Evolutionary conservation across 2,113 vertebrate genomes (phyloP), one percentile per base, ranked within the genome.

Genomic region (Collichthys lucidus): DNA sequence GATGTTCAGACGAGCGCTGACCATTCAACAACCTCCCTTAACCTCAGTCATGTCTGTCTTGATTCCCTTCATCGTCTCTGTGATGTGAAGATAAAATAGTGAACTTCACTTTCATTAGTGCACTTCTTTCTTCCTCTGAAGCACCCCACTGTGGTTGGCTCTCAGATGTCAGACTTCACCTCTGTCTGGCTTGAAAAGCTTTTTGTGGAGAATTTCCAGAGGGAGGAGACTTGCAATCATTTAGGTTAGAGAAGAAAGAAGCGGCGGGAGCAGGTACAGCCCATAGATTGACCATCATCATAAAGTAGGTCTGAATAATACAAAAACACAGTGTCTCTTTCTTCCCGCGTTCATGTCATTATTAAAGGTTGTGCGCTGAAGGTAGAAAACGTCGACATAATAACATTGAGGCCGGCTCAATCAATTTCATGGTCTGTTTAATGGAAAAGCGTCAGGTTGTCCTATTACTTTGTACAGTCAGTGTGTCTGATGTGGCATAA

Each of bases 391-490:
- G 79, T 52, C 6, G 62, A 60, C 49, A 72, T 76, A 79, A 88
- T 82, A 85, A 78, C 44, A 66, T 3, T 15, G 42, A 79, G 65
- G 64, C 72, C 59, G 31, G 46, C 78, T 61, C 79, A 84, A 76
- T 91, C 79, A 89, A 80, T 86, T 83, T 81, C 85, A 81, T 65
- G 83, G 76, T 86, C 73, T 71, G 60, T 86, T 87, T 77, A 86
- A 91, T 87, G 81, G 80, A 80, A 74, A 87, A 85, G 80, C 84
- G 81, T 31, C 80, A 80, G 75, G 64, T 75, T 82, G 83, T 89
- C 62, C 55, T 47, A 79, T 88, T 86, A 79, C 77, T 80, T 74
- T 76, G 68, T 71, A 61, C 29, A 84, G 68, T 80, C 74, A 50
- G 56, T 80, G 82, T 82, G 75, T 81, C 79, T 81, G 84, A 89